Evolutionary conservation across 2,888 invertebrate genomes (phyloP).

Genomic region (Ceramica pisi): DNA sequence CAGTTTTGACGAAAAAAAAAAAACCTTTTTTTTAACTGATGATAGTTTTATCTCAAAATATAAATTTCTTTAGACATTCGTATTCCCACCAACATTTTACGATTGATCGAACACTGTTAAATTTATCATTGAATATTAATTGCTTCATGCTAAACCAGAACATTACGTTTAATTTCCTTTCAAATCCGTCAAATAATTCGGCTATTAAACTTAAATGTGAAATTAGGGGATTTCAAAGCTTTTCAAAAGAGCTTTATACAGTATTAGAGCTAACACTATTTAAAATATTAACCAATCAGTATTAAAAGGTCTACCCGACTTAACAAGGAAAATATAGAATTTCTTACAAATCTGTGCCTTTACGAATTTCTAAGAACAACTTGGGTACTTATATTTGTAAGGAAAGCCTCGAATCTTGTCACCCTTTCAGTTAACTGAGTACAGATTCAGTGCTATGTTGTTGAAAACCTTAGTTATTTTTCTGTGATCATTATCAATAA

Average conservation of each 20-base stretch:
- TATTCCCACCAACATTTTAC: background rate
- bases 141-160: background rate
- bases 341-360: background rate
- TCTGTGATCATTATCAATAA: background rate
- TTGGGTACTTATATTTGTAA: background rate
- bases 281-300: background rate
- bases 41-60: background rate
- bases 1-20: background rate
- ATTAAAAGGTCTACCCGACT: background rate
- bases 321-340: background rate
- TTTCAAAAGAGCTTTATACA: conserved; percentile 11
- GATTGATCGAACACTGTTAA: background rate
- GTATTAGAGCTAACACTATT: conserved; percentile 12
- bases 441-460: background rate
- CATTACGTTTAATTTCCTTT: conserved; percentile 6
- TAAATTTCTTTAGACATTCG: background rate
- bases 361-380: background rate
- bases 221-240: conserved; percentile 17
- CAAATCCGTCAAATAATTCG: conserved; percentile 17
- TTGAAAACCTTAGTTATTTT: background rate
- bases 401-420: background rate
- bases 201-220: conserved; percentile 20
- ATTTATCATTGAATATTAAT: background rate
- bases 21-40: background rate
- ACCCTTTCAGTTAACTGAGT: background rate